Evolutionary conservation across 2,888 invertebrate genomes (phyloP), one percentile per base, ranked within the genome.

Genomic region (Drosophila nr. medialis): DNA sequence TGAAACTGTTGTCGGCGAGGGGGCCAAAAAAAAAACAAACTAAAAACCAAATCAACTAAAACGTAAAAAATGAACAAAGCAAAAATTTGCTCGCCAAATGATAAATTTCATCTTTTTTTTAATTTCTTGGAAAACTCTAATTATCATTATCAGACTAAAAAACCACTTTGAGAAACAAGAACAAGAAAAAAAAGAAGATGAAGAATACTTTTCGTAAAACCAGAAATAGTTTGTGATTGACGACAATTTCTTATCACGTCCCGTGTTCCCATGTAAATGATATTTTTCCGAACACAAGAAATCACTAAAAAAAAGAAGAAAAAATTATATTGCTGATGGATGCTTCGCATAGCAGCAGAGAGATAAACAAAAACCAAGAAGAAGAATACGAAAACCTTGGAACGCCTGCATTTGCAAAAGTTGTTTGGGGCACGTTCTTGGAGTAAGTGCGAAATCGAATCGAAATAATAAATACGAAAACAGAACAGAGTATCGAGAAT

Each of bases 121-220:
- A 73, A 73, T 86, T 90, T 90, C 87, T 80, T 67, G 77, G 89
- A 89, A 89, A 80, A 89, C 84, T 85, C 72, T 77, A 86, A 86
- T 89, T 86, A 86, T 86, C 75, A 88, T 76, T 86, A 86, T 86
- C 90, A 75, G 75, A 74, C 54, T n/a, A 71, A 81, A 75, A 81
- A 74, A 73, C 66, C 70, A 84, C 78, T 78, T 77, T 72, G 56
- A 62, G 42, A 59, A 53, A 65, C 18, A 63, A 36, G 67, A 72
- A 62, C 29, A 34, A n/a, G n/a, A 63, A 64, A 32, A 70, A 67
- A 61, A 36, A 45, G 60, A 7, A 64, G n/a, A 70, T 7, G 2
- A 24, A 60, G 36, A 70, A 65, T 45, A 36, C 48, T 63, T 72
- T 65, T 59, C 80, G 75, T 88, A 76, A 83, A 70, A 78, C 86